These are phyloP conservation scores for Gymnodraco acuticeps DNA, from an alignment of 2,797 vertebrate genomes.

Conservation along the genomic window DNA sequence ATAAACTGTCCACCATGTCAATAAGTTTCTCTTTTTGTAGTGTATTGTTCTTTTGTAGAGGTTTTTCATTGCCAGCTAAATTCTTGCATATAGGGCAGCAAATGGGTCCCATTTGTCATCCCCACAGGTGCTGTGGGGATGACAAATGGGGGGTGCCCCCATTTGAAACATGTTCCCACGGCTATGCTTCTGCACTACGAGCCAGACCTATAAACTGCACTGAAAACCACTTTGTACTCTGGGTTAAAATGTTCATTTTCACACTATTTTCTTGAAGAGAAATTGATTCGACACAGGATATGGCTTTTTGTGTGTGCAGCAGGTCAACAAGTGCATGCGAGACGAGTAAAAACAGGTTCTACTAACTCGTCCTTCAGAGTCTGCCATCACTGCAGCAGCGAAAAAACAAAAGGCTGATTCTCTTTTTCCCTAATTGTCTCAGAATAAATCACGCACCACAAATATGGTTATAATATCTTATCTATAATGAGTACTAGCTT, in stretches of 20 bases:
- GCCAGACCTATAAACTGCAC: no score
- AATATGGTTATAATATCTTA: not conserved
- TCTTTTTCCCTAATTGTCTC: not conserved
- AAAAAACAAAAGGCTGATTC: not conserved
- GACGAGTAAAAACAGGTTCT: constrained; percentile 13
- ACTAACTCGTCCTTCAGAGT: constrained; percentile 10
- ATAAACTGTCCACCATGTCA: no score
- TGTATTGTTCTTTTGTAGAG: no score
- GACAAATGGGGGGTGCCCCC: no score
- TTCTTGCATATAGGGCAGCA: no score
- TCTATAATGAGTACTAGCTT: not conserved
- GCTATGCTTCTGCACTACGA: no score
- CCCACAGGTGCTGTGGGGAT: no score
- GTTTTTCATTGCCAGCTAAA: no score
- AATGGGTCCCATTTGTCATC: no score
- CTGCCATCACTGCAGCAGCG: constrained; percentile 4
- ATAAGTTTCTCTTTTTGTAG: no score
- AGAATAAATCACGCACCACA: constrained; percentile 10
- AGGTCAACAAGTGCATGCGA: constrained; percentile 1
- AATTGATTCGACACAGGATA: constrained; percentile 22
- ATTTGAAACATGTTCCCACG: no score
- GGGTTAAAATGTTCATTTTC: constrained; percentile 39
- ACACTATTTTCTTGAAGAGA: constrained; percentile 13
- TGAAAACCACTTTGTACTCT: not conserved
- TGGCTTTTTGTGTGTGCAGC: not conserved